These are phyloP conservation scores for Orycteropus afer DNA, from an alignment of 2,113 vertebrate species.

Conservation along the genomic window DNA sequence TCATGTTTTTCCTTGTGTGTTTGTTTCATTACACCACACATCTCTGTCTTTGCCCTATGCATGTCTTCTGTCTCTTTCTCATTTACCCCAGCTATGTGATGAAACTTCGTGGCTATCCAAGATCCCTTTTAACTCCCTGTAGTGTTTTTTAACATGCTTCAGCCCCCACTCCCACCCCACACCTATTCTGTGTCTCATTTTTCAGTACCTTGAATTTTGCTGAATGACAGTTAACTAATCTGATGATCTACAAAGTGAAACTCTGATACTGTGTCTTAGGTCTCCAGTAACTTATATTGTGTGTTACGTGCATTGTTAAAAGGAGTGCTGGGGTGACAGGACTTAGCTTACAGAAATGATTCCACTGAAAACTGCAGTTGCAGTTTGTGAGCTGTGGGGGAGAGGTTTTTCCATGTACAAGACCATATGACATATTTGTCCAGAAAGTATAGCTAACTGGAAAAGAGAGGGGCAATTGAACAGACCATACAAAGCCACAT, in stretches of 20 bases:
- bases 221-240: not conserved
- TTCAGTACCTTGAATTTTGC: not conserved
- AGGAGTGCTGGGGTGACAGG: not conserved
- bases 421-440: not conserved
- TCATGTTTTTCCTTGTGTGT: conserved; percentile 3
- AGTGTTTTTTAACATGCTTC: not conserved
- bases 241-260: not conserved
- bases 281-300: not conserved
- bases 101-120: not conserved
- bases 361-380: not conserved
- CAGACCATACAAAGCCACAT: not conserved
- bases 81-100: not conserved
- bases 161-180: not conserved
- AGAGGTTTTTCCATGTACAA: not conserved
- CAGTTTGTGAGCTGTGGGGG: not conserved
- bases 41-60: not conserved
- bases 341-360: not conserved
- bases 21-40: not conserved
- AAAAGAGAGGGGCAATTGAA: not conserved
- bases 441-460: conserved; percentile 14
- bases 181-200: not conserved
- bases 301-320: not conserved
- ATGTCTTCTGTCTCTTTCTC: not conserved
- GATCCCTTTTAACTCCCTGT: not conserved
- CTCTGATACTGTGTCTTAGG: not conserved